Conservation (phyloP, 2,113 vertebrate genomes). For the Grantiella picta region DNA sequence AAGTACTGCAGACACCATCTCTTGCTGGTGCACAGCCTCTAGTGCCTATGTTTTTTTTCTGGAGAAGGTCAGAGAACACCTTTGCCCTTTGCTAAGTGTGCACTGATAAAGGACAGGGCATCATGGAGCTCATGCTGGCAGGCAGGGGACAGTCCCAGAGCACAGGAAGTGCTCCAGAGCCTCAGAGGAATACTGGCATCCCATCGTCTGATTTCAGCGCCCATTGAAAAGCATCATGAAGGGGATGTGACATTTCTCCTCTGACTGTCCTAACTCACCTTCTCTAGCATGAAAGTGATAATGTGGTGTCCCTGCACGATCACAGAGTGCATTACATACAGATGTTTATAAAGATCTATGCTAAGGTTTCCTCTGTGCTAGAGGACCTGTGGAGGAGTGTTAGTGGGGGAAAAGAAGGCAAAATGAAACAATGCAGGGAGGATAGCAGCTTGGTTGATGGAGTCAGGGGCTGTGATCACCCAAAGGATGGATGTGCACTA, state of each 20-base stretch:
- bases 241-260: background rate
- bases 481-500: background rate
- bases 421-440: background rate
- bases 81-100: background rate
- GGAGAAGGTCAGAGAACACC: background rate
- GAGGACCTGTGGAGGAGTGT: background rate
- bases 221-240: background rate
- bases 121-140: background rate
- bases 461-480: background rate
- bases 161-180: background rate
- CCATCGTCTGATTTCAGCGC: background rate
- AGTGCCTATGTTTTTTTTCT: background rate
- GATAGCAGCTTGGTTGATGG: background rate
- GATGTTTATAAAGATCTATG: background rate
- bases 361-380: background rate
- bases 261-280: background rate
- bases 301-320: background rate
- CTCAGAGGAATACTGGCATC: background rate
- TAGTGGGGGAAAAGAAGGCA: background rate
- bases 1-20: background rate
- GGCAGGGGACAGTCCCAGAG: background rate
- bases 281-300: background rate
- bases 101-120: background rate
- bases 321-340: background rate
- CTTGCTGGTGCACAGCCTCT: background rate